phyloP scores from a whole-genome alignment of 2,888 invertebrate species.

The Silvanus unidentatus region DNA sequence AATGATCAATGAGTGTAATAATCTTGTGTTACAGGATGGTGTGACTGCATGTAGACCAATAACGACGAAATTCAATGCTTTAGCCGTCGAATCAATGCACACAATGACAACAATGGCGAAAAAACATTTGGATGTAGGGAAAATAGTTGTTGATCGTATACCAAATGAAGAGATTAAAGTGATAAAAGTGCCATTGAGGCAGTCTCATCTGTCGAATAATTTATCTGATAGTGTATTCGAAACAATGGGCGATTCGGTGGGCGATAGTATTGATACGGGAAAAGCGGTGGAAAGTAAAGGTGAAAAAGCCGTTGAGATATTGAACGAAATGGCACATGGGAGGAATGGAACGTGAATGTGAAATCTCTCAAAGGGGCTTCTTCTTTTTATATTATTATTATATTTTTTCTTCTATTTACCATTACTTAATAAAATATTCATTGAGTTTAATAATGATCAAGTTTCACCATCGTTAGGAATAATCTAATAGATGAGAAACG shows the following conservation, averaged over 20 bases:
- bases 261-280: constrained; percentile 39
- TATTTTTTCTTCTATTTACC: too few species aligned
- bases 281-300: constrained; percentile 36
- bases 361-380: too few species aligned
- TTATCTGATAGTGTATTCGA: constrained; percentile 43
- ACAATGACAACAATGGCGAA: neutral
- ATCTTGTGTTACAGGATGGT: neutral
- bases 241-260: constrained; percentile 42
- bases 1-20: neutral
- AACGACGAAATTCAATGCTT: too few species aligned
- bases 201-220: constrained; percentile 33
- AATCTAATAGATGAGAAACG: too few species aligned
- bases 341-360: too few species aligned
- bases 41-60: neutral
- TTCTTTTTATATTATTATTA: too few species aligned
- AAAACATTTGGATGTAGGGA: constrained; percentile 25
- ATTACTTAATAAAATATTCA: too few species aligned
- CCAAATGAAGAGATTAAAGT: constrained; percentile 34
- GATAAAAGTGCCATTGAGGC: constrained; percentile 37
- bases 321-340: constrained; percentile 28
- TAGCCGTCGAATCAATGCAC: too few species aligned
- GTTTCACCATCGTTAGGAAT: too few species aligned
- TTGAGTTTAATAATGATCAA: too few species aligned
- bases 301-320: constrained; percentile 30
- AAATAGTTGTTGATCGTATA: constrained; percentile 35